These are phyloP conservation scores for Tetraneura akinire DNA, from an alignment of 1,140 invertebrate genomes.

Conservation along the genomic window DNA sequence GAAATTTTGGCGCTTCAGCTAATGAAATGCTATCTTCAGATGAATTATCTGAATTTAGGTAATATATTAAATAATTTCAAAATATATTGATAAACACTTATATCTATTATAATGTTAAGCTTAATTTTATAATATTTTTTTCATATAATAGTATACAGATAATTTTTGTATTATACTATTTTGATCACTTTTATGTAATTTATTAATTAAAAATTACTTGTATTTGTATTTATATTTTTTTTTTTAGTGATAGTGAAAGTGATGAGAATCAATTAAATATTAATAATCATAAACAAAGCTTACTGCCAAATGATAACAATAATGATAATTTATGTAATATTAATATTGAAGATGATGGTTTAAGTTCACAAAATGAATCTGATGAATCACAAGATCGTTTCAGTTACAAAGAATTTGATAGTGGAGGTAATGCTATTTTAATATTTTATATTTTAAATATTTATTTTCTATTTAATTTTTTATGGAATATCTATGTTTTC, in stretches of 20 bases:
- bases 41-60: constrained; percentile 72
- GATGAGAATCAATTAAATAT: constrained; percentile 33
- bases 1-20: constrained; percentile 80
- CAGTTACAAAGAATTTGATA: constrained; percentile 67
- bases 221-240: no score
- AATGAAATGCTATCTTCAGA: constrained; percentile 72
- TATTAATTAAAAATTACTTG: no score
- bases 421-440: constrained; percentile 62
- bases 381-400: constrained; percentile 66
- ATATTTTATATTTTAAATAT: not conserved
- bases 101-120: no score
- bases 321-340: constrained; percentile 45
- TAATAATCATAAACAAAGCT: constrained; percentile 24
- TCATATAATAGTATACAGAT: no score
- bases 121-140: no score
- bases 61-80: no score
- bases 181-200: not conserved
- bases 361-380: constrained; percentile 59
- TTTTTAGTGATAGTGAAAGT: constrained; percentile 43
- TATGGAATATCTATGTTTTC: not conserved
- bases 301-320: constrained; percentile 5
- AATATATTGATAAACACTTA: no score
- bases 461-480: not conserved
- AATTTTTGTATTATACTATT: not conserved
- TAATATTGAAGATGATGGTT: constrained; percentile 56